Percentiles rank a stretch among this genome's conserved stretches.
These are phyloP conservation scores for Bradypodion ventrale DNA, from an alignment of 2,797 vertebrate genomes.

Conservation along the genomic window DNA sequence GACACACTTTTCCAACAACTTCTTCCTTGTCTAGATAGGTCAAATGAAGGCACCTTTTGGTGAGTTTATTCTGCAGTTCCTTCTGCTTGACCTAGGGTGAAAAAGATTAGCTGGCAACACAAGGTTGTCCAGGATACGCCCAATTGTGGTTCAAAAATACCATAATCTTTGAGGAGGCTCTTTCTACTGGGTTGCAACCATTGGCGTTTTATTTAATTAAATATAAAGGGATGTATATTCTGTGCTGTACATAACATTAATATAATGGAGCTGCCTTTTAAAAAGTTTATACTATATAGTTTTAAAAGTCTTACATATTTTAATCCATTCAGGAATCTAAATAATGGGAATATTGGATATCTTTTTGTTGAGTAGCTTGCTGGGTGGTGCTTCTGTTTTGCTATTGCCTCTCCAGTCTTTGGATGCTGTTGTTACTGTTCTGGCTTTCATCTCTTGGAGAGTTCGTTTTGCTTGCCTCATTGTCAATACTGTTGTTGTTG, in stretches of 20 bases:
- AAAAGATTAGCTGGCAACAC: too few species aligned
- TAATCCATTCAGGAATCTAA: constrained; percentile 28
- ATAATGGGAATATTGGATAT: accelerated
- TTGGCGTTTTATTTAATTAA: too few species aligned
- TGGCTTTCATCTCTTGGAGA: constrained; percentile 47
- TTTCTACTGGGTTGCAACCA: too few species aligned
- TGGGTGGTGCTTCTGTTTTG: constrained; percentile 4
- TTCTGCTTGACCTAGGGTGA: too few species aligned
- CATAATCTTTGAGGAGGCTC: too few species aligned
- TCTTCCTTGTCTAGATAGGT: too few species aligned
- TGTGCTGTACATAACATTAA: constrained; percentile 51
- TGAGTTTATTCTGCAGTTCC: too few species aligned
- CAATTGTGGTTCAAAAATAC: too few species aligned
- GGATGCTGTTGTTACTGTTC: constrained; percentile 27
- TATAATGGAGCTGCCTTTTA: constrained; percentile 43
- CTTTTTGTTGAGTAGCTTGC: constrained; percentile 5
- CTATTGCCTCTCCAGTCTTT: constrained; percentile 36
- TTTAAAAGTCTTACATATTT: constrained; percentile 57
- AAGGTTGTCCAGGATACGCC: too few species aligned
- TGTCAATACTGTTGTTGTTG: constrained; percentile 66
- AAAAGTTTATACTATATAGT: too few species aligned
- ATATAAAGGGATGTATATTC: constrained; percentile 62
- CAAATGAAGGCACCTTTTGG: too few species aligned
- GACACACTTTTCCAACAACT: too few species aligned
- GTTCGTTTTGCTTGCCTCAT: constrained; percentile 64